These are phyloP conservation scores for Otocyon megalotis DNA, from an alignment of 2,113 vertebrate species.

Conservation along the genomic window DNA sequence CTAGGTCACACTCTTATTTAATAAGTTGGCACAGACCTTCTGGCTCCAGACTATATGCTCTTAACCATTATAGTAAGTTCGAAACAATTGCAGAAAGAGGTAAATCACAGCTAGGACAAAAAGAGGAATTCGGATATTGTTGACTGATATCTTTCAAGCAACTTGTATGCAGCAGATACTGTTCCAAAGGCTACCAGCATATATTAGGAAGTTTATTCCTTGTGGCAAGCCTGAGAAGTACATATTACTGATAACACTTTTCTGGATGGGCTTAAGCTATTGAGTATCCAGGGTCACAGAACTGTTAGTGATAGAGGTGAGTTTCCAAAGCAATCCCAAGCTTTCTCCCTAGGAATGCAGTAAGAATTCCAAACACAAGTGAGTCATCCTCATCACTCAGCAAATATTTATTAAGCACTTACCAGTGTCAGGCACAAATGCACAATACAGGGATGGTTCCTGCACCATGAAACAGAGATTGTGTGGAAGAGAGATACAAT, in stretches of 20 bases:
- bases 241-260: background rate
- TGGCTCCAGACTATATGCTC: background rate
- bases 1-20: background rate
- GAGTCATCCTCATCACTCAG: slow-evolving; percentile 2
- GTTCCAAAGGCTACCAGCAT: background rate
- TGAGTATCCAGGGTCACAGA: background rate
- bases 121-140: background rate
- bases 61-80: background rate
- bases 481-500: background rate
- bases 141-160: background rate
- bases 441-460: background rate
- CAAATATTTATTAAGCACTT: slow-evolving; percentile 50
- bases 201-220: slow-evolving; percentile 16
- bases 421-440: background rate
- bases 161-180: background rate
- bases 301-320: background rate
- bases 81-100: background rate
- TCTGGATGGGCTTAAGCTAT: background rate
- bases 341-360: slow-evolving; percentile 3
- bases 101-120: background rate
- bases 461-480: background rate
- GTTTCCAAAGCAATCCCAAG: background rate
- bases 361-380: slow-evolving; percentile 18
- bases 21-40: background rate
- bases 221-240: background rate